Conservation (phyloP, 2,113 vertebrate genomes). For the Mormoops blainvillei region DNA sequence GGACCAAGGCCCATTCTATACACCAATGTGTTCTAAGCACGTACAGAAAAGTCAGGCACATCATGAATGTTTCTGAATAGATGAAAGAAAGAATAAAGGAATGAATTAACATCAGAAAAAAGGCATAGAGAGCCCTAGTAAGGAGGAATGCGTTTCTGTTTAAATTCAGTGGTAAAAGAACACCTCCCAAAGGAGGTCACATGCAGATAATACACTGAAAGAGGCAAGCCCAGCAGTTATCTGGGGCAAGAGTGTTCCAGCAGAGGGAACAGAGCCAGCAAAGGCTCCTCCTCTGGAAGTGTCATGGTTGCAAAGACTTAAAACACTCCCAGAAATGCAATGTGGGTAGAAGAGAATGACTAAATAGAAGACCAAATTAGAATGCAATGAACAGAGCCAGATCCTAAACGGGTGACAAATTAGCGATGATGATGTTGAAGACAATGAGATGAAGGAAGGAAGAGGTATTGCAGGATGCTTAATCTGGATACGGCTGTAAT, state of each 20-base stretch:
- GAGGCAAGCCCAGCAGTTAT: not conserved
- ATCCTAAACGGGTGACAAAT: not conserved
- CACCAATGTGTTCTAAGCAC: not conserved
- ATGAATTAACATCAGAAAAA: not conserved
- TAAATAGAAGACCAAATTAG: not conserved
- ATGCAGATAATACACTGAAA: not conserved
- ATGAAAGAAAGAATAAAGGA: not conserved
- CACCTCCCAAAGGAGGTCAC: not conserved
- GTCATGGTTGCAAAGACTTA: not conserved
- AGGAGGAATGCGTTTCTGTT: not conserved
- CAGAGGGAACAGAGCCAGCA: not conserved
- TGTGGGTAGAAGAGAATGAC: not conserved
- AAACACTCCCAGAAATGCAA: not conserved
- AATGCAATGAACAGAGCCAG: not conserved
- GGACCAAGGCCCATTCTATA: not conserved
- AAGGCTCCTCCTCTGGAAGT: not conserved
- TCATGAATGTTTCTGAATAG: not conserved
- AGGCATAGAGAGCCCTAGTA: not conserved
- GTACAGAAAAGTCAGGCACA: not conserved
- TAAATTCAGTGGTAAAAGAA: not conserved
- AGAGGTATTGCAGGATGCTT: not conserved
- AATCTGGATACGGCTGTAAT: not conserved
- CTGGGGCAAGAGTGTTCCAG: not conserved
- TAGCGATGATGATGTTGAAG: not conserved
- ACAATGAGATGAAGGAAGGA: not conserved